A percentile compares a stretch with the other conserved stretches of the same genome.
Conservation (phyloP, 35 echinoderm and acorn worm species). For the Lytechinus pictus region DNA sequence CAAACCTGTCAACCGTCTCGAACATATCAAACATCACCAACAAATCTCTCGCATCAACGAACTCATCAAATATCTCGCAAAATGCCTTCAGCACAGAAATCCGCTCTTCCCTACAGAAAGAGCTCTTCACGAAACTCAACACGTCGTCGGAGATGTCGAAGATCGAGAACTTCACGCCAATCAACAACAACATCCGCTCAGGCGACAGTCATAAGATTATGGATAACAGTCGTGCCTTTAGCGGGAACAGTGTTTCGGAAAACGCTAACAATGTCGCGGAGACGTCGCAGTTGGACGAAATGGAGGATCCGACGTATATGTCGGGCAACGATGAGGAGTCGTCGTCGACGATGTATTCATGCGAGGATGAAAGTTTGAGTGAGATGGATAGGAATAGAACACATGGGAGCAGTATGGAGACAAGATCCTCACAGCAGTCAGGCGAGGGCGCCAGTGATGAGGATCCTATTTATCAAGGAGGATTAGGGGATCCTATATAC, state of each 20-base stretch:
- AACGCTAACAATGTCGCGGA: background rate
- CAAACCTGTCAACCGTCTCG: background rate
- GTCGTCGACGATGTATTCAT: slow-evolving; percentile 31
- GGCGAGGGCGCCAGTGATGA: background rate
- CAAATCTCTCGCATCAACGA: background rate
- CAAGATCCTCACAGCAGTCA: slow-evolving; percentile 31
- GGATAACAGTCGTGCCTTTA: slow-evolving; percentile 16
- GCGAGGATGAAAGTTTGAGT: background rate
- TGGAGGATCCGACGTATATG: slow-evolving; percentile 15
- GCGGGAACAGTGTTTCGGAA: background rate
- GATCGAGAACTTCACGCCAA: background rate
- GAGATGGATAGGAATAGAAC: slow-evolving; percentile 42
- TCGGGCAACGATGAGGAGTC: slow-evolving; percentile 48
- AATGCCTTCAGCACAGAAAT: background rate
- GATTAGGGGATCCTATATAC: slow-evolving; percentile 40
- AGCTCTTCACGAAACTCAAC: slow-evolving; percentile 15
- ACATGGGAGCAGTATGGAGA: slow-evolving; percentile 46
- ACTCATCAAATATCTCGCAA: slow-evolving; percentile 1
- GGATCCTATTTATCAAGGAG: slow-evolving; percentile 36
- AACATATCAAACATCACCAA: background rate
- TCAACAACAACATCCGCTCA: slow-evolving; percentile 50
- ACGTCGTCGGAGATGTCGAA: background rate
- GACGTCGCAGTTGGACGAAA: background rate
- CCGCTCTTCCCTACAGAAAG: background rate
- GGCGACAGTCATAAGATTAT: slow-evolving; percentile 53